These are phyloP conservation scores for Portunus trituberculatus DNA, from an alignment of 1,140 invertebrate species.

Conservation along the genomic window DNA sequence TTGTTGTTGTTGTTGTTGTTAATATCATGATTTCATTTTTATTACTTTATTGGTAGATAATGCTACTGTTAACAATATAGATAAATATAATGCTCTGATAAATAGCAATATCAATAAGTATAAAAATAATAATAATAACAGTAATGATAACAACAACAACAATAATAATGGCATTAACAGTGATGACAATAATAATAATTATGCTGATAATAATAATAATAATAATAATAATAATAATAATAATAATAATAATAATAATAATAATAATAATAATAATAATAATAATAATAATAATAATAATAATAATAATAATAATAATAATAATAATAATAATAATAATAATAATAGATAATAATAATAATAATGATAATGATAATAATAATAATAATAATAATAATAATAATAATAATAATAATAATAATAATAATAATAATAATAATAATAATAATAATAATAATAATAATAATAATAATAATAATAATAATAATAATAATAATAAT, in stretches of 20 bases:
- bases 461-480: background rate
- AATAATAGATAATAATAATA: background rate
- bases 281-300: background rate
- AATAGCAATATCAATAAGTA: background rate
- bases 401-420: background rate
- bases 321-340: background rate
- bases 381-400: slow-evolving; percentile 12
- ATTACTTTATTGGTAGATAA: background rate
- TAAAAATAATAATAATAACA: slow-evolving; percentile 22
- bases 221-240: slow-evolving; percentile 34
- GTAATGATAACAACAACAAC: background rate
- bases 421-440: slow-evolving; percentile 21
- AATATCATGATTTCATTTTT: no score
- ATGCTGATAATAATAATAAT: background rate
- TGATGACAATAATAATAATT: background rate
- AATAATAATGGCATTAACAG: background rate
- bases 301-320: background rate
- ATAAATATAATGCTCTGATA: background rate
- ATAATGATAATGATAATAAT: background rate
- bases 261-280: slow-evolving; percentile 34
- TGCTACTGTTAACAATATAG: background rate
- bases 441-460: slow-evolving; percentile 30
- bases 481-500: slow-evolving; percentile 36
- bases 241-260: slow-evolving; percentile 39
- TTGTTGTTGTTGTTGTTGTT: no score